Percentiles rank a stretch among this genome's conserved stretches.
These are phyloP conservation scores for Chionodraco myersi DNA, from an alignment of 2,113 vertebrate species.

Conservation along the genomic window DNA sequence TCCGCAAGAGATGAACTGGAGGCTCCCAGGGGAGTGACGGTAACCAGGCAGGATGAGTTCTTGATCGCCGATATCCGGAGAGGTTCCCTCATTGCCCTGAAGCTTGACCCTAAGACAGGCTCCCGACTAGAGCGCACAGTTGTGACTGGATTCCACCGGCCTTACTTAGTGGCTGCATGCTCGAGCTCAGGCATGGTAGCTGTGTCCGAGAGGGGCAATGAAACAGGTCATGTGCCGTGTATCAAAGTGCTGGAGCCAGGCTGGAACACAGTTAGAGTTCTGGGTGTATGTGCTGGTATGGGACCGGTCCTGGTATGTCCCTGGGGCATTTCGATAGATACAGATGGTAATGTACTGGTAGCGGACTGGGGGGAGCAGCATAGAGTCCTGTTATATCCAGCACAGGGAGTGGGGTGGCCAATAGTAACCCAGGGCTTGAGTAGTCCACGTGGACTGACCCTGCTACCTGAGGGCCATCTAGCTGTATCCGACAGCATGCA, in stretches of 20 bases:
- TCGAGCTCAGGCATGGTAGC: slow-evolving; percentile 79
- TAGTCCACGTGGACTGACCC: slow-evolving; percentile 83
- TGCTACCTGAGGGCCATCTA: slow-evolving; percentile 80
- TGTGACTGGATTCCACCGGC: slow-evolving; percentile 84
- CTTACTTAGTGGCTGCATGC: slow-evolving; percentile 83
- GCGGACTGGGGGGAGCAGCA: slow-evolving; percentile 85
- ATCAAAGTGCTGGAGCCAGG: slow-evolving; percentile 84
- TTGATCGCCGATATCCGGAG: slow-evolving; percentile 85
- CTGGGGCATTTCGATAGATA: slow-evolving; percentile 86
- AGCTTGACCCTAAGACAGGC: slow-evolving; percentile 78
- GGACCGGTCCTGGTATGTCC: slow-evolving; percentile 82
- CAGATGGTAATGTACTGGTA: slow-evolving; percentile 82
- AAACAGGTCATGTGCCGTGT: slow-evolving; percentile 78
- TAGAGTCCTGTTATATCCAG: slow-evolving; percentile 79
- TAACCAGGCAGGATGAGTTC: slow-evolving; percentile 81
- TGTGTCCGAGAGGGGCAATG: slow-evolving; percentile 84
- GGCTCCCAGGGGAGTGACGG: slow-evolving; percentile 84
- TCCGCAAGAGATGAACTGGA: slow-evolving; percentile 78
- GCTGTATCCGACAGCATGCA: slow-evolving; percentile 87
- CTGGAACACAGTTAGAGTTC: slow-evolving; percentile 82
- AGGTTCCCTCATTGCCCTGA: slow-evolving; percentile 81
- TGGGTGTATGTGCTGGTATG: slow-evolving; percentile 81
- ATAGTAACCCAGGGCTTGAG: slow-evolving; percentile 81
- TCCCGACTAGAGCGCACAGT: slow-evolving; percentile 78
- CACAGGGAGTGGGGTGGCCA: slow-evolving; percentile 71